phyloP scores from a whole-genome alignment of 2,113 vertebrate species.

The Emydocephalus ijimae region DNA sequence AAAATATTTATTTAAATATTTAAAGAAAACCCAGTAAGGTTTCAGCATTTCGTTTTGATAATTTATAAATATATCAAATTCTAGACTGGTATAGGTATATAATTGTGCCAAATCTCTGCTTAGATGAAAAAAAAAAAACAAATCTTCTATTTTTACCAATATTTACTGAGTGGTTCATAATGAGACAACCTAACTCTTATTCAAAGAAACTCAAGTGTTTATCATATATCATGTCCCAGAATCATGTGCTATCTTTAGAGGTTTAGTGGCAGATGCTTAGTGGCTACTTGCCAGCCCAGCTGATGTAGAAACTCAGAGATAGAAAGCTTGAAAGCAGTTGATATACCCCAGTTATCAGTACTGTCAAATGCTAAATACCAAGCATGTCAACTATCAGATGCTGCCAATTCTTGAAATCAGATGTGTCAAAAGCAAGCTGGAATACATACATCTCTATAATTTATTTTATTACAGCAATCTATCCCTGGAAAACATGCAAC shows the following conservation, averaged over 20 bases:
- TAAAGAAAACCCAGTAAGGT: not conserved
- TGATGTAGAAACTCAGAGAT: not conserved
- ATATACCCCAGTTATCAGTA: not conserved
- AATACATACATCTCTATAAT: not conserved
- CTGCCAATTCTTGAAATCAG: not conserved
- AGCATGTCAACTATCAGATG: not conserved
- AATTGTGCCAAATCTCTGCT: not conserved
- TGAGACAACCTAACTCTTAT: not conserved
- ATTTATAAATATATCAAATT: not conserved
- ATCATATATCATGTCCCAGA: not conserved
- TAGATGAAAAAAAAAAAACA: not conserved
- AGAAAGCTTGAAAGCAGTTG: not conserved
- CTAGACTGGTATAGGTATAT: not conserved
- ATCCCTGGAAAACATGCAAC: not conserved
- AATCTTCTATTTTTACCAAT: not conserved
- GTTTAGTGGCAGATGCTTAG: not conserved
- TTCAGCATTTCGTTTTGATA: not conserved
- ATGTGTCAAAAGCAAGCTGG: not conserved
- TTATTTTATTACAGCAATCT: not conserved
- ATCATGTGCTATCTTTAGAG: not conserved
- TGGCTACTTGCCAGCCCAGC: not conserved
- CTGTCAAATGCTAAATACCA: not conserved
- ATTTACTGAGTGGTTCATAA: not conserved
- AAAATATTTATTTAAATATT: conserved; percentile 26
- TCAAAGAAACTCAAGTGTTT: not conserved